Base-by-base conservation (phyloP, 2,888 invertebrate species). In the Eristalinus sepulchralis region DNA sequence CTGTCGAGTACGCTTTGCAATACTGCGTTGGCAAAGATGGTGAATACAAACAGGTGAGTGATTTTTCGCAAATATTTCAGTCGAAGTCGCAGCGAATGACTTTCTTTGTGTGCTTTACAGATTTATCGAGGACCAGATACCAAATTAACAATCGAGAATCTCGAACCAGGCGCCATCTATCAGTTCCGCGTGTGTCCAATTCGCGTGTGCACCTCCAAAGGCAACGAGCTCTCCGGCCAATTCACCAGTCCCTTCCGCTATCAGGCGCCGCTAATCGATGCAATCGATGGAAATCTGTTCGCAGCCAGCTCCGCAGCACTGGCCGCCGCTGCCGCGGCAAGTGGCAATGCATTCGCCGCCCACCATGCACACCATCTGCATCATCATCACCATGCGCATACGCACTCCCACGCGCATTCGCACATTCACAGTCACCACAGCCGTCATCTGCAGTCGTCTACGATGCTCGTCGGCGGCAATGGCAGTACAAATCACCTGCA, bases 181-280 rank as follows among this genome's bases (percentile, higher is more conserved):
- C 93, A 93, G 89, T 95, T 96, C 89, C 95, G 97, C 75, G 97
- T 97, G 88, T 96, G 96, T 93, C 95, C 96, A 33, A 95, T 97
- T 89, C 95, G 97, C 64, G 92, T 94, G 75, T 93, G 94, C 89
- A 93, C 93, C 70, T 94, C 94, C 55, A 87, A 83, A 39, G 90
- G 90, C 0, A 94, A 94, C 89, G 94, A 96, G 89, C 92, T 94
- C 82, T 76, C 89, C 27, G 96, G 97, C 83, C 95, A 96, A 86
- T 96, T 94, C 93, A 96, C 97, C 88, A 94, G 95, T 72, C 92
- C 94, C 67, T 92, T 95, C 89, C 94, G 94, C 75, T 92, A 92
- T 88, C 91, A 91, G 89, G 92, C 92, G 90, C 91, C 89, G 84
- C 88, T 88, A 60, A 83, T 90, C 62, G 89, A 89, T 60, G 89